phyloP scores from a whole-genome alignment of 2,888 invertebrate genomes.

The Thera obeliscata region DNA sequence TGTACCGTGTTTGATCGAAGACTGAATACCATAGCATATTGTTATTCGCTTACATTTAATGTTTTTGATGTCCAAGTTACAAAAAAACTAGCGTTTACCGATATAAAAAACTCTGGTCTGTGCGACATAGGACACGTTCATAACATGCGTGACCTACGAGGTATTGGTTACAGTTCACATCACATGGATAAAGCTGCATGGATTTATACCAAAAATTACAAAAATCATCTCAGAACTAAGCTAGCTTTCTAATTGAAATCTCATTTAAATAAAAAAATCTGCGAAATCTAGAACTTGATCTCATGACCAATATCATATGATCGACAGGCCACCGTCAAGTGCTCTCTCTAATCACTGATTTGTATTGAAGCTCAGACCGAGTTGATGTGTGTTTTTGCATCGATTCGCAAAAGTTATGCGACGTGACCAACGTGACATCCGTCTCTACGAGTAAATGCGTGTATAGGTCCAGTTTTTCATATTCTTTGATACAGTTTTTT shows the following conservation, averaged over 20 bases:
- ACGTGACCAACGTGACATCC: constrained; percentile 16
- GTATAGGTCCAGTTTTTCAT: too few species aligned
- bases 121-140: too few species aligned
- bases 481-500: too few species aligned
- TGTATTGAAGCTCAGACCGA: constrained; percentile 6
- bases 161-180: too few species aligned
- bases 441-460: neutral
- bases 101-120: too few species aligned
- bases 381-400: constrained; percentile 8
- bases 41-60: constrained; percentile 64
- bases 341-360: neutral
- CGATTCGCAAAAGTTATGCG: constrained; percentile 10
- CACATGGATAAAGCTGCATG: too few species aligned
- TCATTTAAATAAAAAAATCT: too few species aligned
- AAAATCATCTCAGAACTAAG: too few species aligned
- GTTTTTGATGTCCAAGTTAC: constrained; percentile 46
- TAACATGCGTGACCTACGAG: too few species aligned
- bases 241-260: too few species aligned
- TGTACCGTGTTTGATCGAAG: constrained; percentile 49
- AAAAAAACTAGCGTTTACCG: constrained; percentile 38
- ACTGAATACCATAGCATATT: constrained; percentile 67
- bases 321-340: neutral
- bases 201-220: too few species aligned
- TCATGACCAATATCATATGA: neutral
- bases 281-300: neutral